A percentile compares a stretch with the other conserved stretches of the same genome.
Conservation (phyloP, 2,797 vertebrate species). For the Hippocampus kuda region DNA sequence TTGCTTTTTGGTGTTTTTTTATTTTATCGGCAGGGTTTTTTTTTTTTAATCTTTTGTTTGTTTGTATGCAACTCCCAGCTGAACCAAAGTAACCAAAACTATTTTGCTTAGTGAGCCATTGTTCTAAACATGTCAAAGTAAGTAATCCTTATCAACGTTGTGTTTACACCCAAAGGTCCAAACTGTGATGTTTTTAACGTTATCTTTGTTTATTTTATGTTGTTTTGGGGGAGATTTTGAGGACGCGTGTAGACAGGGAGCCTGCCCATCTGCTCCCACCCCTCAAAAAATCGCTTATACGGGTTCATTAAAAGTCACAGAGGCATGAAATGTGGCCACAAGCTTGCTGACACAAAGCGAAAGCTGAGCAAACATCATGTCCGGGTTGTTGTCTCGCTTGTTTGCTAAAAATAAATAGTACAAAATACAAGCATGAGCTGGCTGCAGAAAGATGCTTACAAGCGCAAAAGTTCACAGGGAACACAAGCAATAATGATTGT, state of each 20-base stretch:
- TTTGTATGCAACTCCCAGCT: background rate
- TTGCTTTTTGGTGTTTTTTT: background rate
- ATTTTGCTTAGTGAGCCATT: background rate
- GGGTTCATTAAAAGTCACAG: conserved; percentile 3
- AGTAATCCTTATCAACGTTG: background rate
- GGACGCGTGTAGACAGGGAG: background rate
- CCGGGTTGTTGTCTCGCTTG: background rate
- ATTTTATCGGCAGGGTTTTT: background rate
- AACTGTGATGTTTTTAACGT: background rate
- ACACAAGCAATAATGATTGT: background rate
- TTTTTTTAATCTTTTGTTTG: background rate
- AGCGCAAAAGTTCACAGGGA: background rate
- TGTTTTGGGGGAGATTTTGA: background rate
- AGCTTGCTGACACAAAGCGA: conserved; percentile 6
- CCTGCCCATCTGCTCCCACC: background rate
- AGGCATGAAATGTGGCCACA: conserved; percentile 3
- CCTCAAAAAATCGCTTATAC: background rate
- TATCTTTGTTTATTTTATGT: background rate
- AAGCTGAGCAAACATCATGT: conserved; percentile 9
- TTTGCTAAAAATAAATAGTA: background rate
- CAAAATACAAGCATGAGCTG: background rate
- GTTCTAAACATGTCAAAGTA: background rate
- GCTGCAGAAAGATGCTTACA: background rate
- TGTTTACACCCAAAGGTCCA: background rate
- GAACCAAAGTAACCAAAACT: background rate